Conservation (phyloP, 2,888 invertebrate species). For the Monochamus alternatus region DNA sequence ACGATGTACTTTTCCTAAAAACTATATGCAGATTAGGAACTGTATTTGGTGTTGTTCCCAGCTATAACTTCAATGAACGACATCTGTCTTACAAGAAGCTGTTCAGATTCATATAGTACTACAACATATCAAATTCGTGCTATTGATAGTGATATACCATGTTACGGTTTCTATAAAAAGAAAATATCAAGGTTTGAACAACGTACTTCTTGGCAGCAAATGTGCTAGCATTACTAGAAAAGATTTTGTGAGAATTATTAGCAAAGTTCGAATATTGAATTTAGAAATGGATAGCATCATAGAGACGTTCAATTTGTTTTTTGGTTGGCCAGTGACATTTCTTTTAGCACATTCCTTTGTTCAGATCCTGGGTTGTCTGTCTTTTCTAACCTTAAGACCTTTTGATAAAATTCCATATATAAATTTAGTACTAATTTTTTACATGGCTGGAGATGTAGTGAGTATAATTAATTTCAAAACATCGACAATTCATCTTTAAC, state of each 20-base stretch:
- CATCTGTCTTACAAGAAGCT: neutral
- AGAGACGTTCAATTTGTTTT: neutral
- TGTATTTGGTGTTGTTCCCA: neutral
- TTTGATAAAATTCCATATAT: too few relatives aligned
- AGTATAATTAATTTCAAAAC: too few relatives aligned
- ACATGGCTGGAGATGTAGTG: too few relatives aligned
- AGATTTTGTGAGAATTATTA: too few relatives aligned
- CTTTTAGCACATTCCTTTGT: neutral
- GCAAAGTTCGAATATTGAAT: too few relatives aligned
- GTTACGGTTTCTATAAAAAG: neutral
- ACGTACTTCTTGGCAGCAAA: neutral
- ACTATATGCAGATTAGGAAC: neutral
- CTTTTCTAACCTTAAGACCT: too few relatives aligned
- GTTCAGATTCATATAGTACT: neutral
- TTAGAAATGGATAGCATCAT: too few relatives aligned
- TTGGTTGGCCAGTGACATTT: constrained; percentile 13
- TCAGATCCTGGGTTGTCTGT: too few relatives aligned
- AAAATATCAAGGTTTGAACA: neutral
- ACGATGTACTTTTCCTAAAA: too few relatives aligned
- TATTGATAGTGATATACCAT: neutral
- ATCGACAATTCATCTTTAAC: too few relatives aligned
- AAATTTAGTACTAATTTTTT: too few relatives aligned
- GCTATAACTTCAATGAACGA: neutral
- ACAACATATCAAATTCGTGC: neutral
- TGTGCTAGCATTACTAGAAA: neutral